Base-by-base conservation (phyloP, 2,113 vertebrate species). In the Solenodon paradoxus region DNA sequence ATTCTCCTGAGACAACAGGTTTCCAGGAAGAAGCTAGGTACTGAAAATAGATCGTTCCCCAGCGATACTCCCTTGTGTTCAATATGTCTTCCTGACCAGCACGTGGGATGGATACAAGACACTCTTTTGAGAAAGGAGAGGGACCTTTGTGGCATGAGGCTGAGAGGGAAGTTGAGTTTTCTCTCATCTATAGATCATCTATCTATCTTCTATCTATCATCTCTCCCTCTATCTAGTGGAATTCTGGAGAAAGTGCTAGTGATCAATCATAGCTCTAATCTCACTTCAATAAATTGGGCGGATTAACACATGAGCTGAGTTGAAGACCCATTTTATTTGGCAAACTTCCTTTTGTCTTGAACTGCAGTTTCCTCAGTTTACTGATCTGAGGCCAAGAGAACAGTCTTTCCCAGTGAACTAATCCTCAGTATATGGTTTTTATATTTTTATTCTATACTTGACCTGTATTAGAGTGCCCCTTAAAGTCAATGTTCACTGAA, bases 1-100 rank as follows among this genome's bases (percentile, higher is more conserved):
- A 9, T 94, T 96, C 92, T 97, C 15, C 1, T 64, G 82, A 64
- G 55, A 88, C 59, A 92, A 40, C 88, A 88, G 80, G 93, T 87
- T 96, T 96, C 95, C 15, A 0, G 61, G 49, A 97, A 95, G 71
- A 82, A 80, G 57, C 64, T 81, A 85, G 83, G 55, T 69, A 30
- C 9, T 69, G 95, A 92, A 90, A 88, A 83, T 61, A 86, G 83
- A 95, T 93, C 71, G 64, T 81, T 72, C 84, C 30, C 74, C 80
- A 40, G 49, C 0, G 3, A 40, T 1, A 2, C 51, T 88, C 35
- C 81, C 83, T 57, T 74, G 74, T 38, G 61, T 47, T 79, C 75
- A 38, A 35, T 0, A 1, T 78, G 74, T 81, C 57, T 83, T 92
- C n/a, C 85, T 88, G 42, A 8, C 16, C 79, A 15, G 26, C 15